A percentile compares a stretch with the other conserved stretches of the same genome.
Conservation (phyloP, 2,797 vertebrate species). For the Tenualosa thibaudeaui region DNA sequence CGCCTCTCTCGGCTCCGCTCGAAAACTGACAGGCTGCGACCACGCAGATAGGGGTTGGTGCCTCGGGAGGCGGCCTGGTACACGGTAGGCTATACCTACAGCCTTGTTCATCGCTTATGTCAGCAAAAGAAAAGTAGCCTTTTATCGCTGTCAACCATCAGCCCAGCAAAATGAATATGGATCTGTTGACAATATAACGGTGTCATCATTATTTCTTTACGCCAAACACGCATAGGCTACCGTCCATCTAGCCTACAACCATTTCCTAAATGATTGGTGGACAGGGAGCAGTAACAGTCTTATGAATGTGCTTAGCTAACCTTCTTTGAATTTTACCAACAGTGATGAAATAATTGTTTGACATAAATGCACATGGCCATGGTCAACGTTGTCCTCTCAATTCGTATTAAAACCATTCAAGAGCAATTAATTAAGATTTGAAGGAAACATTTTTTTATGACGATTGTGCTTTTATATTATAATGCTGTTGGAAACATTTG, state of each 20-base stretch:
- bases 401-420: neutral
- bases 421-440: neutral
- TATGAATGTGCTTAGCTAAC: neutral
- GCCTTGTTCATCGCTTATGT: constrained; percentile 52
- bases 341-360: neutral
- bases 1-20: constrained; percentile 5
- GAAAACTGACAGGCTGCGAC: constrained; percentile 7
- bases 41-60: constrained; percentile 55
- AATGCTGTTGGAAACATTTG: no score
- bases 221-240: neutral
- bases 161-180: constrained; percentile 43
- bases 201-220: constrained; percentile 23
- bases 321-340: neutral
- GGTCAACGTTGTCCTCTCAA: neutral
- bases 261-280: neutral
- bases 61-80: constrained; percentile 34
- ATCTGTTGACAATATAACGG: constrained; percentile 53
- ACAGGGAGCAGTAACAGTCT: neutral
- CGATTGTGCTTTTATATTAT: no score
- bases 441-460: neutral
- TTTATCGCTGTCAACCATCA: constrained; percentile 70
- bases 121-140: constrained; percentile 63
- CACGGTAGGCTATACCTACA: constrained; percentile 1
- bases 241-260: neutral
- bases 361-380: neutral